Conservation (phyloP, 2,888 invertebrate genomes). For the Athrips mouffetella region DNA sequence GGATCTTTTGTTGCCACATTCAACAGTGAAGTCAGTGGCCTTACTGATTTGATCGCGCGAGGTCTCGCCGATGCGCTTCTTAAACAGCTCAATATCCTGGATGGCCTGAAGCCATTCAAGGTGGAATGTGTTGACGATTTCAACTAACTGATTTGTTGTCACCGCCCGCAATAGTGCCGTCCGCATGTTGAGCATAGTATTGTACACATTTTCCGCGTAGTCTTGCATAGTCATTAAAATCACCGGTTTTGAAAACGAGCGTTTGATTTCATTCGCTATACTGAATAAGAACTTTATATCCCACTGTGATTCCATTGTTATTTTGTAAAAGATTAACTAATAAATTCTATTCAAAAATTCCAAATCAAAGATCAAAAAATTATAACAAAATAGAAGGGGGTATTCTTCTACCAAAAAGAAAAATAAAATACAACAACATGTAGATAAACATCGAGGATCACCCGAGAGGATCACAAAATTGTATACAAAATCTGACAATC, state of each 20-base stretch:
- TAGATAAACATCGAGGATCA: too few relatives aligned
- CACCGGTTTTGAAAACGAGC: slow-evolving; percentile 39
- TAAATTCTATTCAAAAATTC: not conserved
- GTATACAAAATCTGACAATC: too few relatives aligned
- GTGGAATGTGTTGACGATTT: slow-evolving; percentile 35
- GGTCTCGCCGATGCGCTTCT: slow-evolving; percentile 30
- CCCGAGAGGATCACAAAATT: too few relatives aligned
- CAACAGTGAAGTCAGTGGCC: slow-evolving; percentile 35
- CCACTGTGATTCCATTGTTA: slow-evolving; percentile 32
- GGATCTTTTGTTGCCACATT: slow-evolving; percentile 29
- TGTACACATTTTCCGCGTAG: slow-evolving; percentile 32
- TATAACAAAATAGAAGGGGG: too few relatives aligned
- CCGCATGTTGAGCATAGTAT: slow-evolving; percentile 28
- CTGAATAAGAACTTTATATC: slow-evolving; percentile 30
- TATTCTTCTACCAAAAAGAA: too few relatives aligned
- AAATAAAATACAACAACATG: too few relatives aligned
- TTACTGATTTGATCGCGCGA: slow-evolving; percentile 32
- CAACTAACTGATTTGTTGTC: slow-evolving; percentile 20
- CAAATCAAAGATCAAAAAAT: too few relatives aligned
- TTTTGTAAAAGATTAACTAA: not conserved
- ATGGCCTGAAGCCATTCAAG: slow-evolving; percentile 38
- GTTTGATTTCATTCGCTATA: slow-evolving; percentile 37
- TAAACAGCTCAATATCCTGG: slow-evolving; percentile 34
- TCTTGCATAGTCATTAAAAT: slow-evolving; percentile 41
- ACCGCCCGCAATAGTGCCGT: slow-evolving; percentile 24